phyloP scores from a whole-genome alignment of 35 echinoderm and acorn worm genomes.

The Apostichopus parvimensis region DNA sequence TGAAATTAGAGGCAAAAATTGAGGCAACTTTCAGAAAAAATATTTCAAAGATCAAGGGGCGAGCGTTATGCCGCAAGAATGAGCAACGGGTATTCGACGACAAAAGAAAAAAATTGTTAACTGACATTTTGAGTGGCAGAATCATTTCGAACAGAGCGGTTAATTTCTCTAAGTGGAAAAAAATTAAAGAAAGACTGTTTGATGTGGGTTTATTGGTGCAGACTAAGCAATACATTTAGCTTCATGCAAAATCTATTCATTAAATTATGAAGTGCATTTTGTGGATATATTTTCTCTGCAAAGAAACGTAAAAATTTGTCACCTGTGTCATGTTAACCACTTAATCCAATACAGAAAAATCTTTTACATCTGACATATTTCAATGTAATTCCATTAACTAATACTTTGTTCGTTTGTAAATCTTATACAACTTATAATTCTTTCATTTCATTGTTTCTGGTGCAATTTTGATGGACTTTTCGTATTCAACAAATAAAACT shows the following conservation, averaged over 20 bases:
- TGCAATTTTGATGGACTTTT: neutral
- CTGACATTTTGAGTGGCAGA: constrained; percentile 8
- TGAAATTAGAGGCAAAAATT: constrained; percentile 43
- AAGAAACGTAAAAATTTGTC: no score
- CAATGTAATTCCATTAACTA: no score
- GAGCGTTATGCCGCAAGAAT: constrained; percentile 22
- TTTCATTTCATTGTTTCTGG: no score
- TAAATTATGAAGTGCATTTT: neutral
- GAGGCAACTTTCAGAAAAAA: neutral
- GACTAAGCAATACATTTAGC: neutral
- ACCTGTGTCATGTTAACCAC: no score
- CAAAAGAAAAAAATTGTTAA: neutral
- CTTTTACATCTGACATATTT: no score
- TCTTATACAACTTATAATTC: neutral
- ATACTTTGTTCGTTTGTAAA: no score
- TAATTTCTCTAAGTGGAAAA: neutral
- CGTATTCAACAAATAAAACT: no score
- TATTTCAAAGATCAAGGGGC: neutral
- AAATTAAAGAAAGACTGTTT: neutral
- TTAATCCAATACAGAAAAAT: no score
- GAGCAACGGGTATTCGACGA: constrained; percentile 10
- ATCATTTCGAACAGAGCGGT: neutral
- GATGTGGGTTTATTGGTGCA: neutral
- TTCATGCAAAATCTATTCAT: neutral
- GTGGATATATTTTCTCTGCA: no score